Percentiles rank a stretch among this genome's conserved stretches.
phyloP scores from a whole-genome alignment of 2,113 vertebrate species.

The Boleophthalmus pectinirostris region DNA sequence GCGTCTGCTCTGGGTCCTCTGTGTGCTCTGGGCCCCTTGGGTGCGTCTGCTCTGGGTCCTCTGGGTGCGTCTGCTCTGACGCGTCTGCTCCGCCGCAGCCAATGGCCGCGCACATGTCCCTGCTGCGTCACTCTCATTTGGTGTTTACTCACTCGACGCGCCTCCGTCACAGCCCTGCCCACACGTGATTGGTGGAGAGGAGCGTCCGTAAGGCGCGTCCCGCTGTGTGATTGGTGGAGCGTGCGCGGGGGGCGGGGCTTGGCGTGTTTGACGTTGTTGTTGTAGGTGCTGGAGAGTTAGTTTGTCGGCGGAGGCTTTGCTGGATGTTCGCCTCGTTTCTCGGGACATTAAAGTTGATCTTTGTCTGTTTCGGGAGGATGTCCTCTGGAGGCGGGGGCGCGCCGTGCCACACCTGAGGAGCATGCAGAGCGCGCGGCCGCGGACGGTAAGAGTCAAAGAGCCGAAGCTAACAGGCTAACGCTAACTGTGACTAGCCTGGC shows the following conservation, averaged over 20 bases:
- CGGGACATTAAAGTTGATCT: constrained; percentile 52
- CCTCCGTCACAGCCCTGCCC: constrained; percentile 23
- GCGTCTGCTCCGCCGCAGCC: constrained; percentile 32
- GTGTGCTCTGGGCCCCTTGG: too few species aligned
- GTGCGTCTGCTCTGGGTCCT: too few species aligned
- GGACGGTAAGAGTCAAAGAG: constrained; percentile 72
- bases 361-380: neutral
- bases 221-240: constrained; percentile 57
- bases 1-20: too few species aligned
- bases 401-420: constrained; percentile 35
- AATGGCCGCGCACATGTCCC: constrained; percentile 39
- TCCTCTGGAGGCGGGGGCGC: neutral
- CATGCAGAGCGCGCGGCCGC: constrained; percentile 67
- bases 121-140: constrained; percentile 41
- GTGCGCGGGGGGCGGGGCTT: constrained; percentile 46
- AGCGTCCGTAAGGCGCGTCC: neutral
- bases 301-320: constrained; percentile 71
- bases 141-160: constrained; percentile 18
- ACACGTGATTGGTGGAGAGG: constrained; percentile 19
- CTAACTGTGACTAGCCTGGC: neutral
- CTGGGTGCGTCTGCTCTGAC: neutral
- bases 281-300: constrained; percentile 79
- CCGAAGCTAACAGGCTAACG: constrained; percentile 60
- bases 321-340: constrained; percentile 33
- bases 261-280: constrained; percentile 79